Conservation (phyloP, 2,888 invertebrate genomes). For the Andrena minutula region DNA sequence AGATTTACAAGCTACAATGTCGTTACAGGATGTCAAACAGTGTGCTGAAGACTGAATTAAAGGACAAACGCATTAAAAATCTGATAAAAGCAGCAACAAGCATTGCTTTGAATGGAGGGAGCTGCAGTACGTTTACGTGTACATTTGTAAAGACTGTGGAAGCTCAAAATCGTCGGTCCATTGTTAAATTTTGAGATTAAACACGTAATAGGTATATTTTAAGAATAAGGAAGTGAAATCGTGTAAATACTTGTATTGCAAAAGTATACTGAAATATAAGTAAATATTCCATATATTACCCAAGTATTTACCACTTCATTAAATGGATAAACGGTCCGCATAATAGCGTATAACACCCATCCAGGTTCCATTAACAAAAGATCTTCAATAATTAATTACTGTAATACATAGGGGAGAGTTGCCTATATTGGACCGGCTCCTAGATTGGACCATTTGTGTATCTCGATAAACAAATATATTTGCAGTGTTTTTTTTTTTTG, state of each 20-base stretch:
- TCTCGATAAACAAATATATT: too few species aligned
- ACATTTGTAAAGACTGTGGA: conserved; percentile 34
- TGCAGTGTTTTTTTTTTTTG: too few species aligned
- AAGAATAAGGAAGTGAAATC: not conserved
- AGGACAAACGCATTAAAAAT: conserved; percentile 74
- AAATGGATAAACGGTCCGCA: too few species aligned
- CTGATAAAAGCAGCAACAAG: conserved; percentile 76
- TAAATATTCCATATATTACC: too few species aligned
- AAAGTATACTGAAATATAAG: conserved; percentile 6
- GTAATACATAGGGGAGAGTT: too few species aligned
- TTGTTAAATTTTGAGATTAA: conserved; percentile 18
- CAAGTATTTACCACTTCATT: too few species aligned
- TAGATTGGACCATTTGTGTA: too few species aligned
- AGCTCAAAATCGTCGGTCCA: not conserved
- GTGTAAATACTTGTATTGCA: not conserved
- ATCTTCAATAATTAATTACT: too few species aligned
- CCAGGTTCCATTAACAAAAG: too few species aligned
- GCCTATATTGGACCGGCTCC: too few species aligned
- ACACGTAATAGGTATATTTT: not conserved
- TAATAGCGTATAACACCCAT: too few species aligned
- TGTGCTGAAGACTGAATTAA: conserved; percentile 72
- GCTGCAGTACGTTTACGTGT: conserved; percentile 73
- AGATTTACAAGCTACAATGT: not conserved
- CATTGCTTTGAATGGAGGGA: conserved; percentile 71
- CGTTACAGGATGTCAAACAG: conserved; percentile 79